These are phyloP conservation scores for Cryptotis parvus DNA, from an alignment of 2,113 vertebrate genomes.

Conservation along the genomic window DNA sequence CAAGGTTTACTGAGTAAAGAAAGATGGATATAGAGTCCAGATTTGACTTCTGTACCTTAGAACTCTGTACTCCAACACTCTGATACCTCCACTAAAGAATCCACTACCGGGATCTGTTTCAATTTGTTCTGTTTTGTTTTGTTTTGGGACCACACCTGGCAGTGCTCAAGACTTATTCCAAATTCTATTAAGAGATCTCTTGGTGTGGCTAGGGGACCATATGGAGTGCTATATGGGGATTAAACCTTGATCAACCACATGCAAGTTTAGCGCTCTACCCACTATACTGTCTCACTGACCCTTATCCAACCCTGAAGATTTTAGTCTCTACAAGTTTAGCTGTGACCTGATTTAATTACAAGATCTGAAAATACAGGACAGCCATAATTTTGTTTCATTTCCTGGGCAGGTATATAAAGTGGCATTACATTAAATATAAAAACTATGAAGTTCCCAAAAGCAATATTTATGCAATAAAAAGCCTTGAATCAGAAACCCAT, in stretches of 20 bases:
- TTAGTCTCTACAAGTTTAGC: constrained; percentile 24
- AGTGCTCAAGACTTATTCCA: no score
- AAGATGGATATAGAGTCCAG: constrained; percentile 3
- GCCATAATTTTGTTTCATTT: constrained; percentile 34
- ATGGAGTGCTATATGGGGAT: no score
- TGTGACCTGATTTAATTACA: constrained; percentile 22
- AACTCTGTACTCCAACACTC: constrained; percentile 54
- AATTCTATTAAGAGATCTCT: no score
- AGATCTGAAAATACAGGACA: constrained; percentile 7
- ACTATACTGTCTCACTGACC: no score
- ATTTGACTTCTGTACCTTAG: constrained; percentile 53
- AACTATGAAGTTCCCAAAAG: background rate
- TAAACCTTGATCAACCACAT: no score
- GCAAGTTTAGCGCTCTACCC: no score
- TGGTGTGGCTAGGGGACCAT: no score
- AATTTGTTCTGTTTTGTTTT: no score
- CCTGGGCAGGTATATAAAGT: background rate
- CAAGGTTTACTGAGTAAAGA: background rate
- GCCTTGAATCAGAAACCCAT: background rate
- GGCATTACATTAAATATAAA: background rate
- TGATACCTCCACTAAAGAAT: constrained; percentile 64
- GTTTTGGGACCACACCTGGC: no score
- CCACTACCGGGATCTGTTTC: constrained; percentile 20
- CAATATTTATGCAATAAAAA: background rate
- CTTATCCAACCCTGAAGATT: background rate